Evolutionary conservation across 2,797 vertebrate species (phyloP), one percentile per base, ranked within the genome.

Genomic region (Menidia menidia): DNA sequence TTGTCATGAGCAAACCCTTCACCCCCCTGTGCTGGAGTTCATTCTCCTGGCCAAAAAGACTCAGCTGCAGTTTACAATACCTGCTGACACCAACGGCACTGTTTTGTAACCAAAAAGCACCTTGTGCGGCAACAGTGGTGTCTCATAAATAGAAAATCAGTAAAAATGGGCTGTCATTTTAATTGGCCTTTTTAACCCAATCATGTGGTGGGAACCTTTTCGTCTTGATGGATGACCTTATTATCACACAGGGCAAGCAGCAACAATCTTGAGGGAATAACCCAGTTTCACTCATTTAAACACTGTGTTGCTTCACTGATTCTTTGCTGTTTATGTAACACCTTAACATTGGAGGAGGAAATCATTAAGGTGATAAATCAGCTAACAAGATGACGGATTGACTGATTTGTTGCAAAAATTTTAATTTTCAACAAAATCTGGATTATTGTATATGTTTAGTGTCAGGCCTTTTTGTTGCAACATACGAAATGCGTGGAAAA

Each of bases 181-280:
- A 86, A 91, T 91, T 87, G 82, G 68, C 71, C 83, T 83, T 86
- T 86, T 90, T 89, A 85, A 64, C 79, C 80, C 78, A 80, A 88
- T 89, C 63, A 78, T 79, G 73, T 86, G 78, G 79, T 73, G 43
- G 78, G 78, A 84, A 89, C 83, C 85, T 90, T 89, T 91, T 59
- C 60, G 14, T 48, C 53, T 60, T 87, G 87, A 93, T 86, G 80
- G 80, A 89, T 87, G 85, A 87, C 81, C 85, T 89, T 88, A 89
- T 92, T 92, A 89, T 91, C 91, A 89, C 7, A 64, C 43, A 48
- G 67, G 65, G 53, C 60, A 75, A 82, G 66, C 56, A 48, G 75
- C 68, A 55, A 61, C 51, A 65, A 51, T 77, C 39, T 55, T 65
- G 1, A 51, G 41, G 60, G 71, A 73, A 2, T 39, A 9, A 9